A percentile compares a stretch with the other conserved stretches of the same genome.
Evolutionary conservation across 2,113 vertebrate species (phyloP).

Genomic region (Psilopogon haemacephalus): DNA sequence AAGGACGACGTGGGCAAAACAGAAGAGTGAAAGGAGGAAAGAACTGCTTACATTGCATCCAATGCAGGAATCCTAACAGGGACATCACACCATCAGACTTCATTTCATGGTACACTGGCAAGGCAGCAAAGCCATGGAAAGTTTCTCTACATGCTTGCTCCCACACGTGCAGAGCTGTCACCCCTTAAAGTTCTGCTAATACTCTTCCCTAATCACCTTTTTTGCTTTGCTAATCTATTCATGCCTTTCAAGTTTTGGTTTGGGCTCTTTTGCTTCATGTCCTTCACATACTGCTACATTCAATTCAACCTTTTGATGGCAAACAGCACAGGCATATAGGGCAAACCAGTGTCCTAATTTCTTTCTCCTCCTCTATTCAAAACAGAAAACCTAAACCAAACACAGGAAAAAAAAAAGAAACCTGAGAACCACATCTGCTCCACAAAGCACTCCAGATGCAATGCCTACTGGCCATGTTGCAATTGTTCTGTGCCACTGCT

Average conservation of each 20-base stretch:
- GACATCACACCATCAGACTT: neutral
- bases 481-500: slow-evolving; percentile 51
- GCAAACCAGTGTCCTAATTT: neutral
- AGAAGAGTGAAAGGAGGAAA: neutral
- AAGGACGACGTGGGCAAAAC: no score
- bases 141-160: neutral
- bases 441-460: slow-evolving; percentile 44
- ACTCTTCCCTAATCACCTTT: neutral
- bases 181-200: neutral
- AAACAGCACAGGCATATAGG: neutral
- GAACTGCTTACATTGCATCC: neutral
- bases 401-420: neutral
- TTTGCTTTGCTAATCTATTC: neutral
- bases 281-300: neutral
- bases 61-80: neutral
- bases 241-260: neutral
- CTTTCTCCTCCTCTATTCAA: neutral
- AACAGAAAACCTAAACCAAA: neutral
- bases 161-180: neutral
- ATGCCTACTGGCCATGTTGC: slow-evolving; percentile 31
- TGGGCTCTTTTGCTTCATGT: neutral
- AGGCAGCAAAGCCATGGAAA: neutral
- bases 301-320: neutral
- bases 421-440: slow-evolving; percentile 56
- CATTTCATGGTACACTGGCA: neutral